Conservation (phyloP, 2,888 invertebrate species). For the Apoda limacodes region DNA sequence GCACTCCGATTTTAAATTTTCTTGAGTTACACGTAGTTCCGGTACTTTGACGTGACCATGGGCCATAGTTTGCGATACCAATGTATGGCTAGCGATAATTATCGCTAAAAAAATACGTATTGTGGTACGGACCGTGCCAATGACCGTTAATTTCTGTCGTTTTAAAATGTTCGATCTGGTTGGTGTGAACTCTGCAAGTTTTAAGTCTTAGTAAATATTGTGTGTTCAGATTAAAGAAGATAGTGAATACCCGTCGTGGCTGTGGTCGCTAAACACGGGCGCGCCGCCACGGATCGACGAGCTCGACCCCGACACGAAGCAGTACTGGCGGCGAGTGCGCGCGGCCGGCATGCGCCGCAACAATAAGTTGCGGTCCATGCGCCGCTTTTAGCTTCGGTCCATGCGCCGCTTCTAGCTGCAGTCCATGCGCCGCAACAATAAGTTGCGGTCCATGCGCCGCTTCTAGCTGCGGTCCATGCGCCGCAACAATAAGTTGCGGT, state of each 20-base stretch:
- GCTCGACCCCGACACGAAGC: slow-evolving; percentile 80
- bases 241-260: slow-evolving; percentile 89
- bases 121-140: too few species aligned
- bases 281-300: slow-evolving; percentile 75
- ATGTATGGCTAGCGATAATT: too few species aligned
- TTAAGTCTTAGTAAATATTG: slow-evolving; percentile 5
- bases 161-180: too few species aligned
- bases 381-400: slow-evolving; percentile 72
- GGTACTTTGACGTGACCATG: too few species aligned
- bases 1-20: too few species aligned
- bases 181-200: too few species aligned
- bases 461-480: slow-evolving; percentile 72
- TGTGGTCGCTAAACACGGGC: slow-evolving; percentile 82
- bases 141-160: too few species aligned
- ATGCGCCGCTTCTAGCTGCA: too few species aligned
- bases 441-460: slow-evolving; percentile 68
- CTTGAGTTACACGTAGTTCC: too few species aligned
- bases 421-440: slow-evolving; percentile 74
- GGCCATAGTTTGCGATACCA: too few species aligned
- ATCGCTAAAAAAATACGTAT: too few species aligned
- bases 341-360: slow-evolving; percentile 73
- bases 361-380: slow-evolving; percentile 71
- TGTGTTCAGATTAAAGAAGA: slow-evolving; percentile 44
- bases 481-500: slow-evolving; percentile 72
- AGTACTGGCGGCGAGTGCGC: slow-evolving; percentile 85